These are phyloP conservation scores for Antheraea pernyi DNA, from an alignment of 1,140 invertebrate species.

Conservation along the genomic window DNA sequence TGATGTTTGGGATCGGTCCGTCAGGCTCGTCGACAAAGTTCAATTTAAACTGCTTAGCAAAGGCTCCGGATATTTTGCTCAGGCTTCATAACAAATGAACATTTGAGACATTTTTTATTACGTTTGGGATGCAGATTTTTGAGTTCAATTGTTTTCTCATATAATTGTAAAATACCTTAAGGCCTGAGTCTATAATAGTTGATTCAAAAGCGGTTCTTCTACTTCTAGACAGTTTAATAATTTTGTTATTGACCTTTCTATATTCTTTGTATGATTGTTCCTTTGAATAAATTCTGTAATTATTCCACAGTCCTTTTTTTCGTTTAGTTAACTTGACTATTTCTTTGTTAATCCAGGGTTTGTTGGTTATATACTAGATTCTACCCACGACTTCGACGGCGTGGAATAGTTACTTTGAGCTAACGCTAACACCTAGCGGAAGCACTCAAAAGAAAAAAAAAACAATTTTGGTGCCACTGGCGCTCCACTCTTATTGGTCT, in stretches of 20 bases:
- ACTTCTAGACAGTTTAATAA: neutral
- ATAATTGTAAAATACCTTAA: neutral
- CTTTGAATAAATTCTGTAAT: neutral
- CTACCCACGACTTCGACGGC: no score
- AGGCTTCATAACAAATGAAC: neutral
- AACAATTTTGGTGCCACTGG: no score
- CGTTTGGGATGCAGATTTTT: neutral
- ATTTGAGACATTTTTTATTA: neutral
- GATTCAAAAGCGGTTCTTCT: slow-evolving; percentile 2
- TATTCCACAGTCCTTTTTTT: neutral
- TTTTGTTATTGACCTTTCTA: neutral
- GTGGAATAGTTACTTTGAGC: no score
- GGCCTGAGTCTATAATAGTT: slow-evolving; percentile 1
- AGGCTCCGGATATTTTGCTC: neutral
- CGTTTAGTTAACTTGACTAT: neutral
- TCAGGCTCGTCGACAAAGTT: neutral
- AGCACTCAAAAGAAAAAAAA: no score
- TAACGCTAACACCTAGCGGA: no score
- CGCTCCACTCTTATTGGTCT: no score
- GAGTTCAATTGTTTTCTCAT: neutral
- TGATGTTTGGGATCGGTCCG: neutral
- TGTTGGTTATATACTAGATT: no score
- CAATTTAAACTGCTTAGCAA: neutral
- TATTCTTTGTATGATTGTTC: neutral
- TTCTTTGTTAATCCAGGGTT: neutral